Percentiles rank a stretch among this genome's conserved stretches.
phyloP scores from a whole-genome alignment of 2,888 invertebrate species.

The Druceiella hillmani region DNA sequence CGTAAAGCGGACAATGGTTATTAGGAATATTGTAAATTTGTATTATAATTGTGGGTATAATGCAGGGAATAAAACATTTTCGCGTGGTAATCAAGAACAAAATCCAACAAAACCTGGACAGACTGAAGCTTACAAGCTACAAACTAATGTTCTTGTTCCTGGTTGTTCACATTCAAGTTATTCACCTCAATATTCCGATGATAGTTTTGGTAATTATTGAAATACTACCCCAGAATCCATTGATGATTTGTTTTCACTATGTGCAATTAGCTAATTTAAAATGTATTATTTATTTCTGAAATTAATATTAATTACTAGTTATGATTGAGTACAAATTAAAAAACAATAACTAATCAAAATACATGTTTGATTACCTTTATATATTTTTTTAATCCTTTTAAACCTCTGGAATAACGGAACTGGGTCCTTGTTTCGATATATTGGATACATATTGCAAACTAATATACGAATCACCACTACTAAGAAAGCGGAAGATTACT shows the following conservation, averaged over 20 bases:
- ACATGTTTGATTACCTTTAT: conserved; percentile 8
- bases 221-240: conserved; percentile 8
- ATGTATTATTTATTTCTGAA: no score
- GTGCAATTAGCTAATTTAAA: conserved; percentile 8
- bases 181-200: conserved; percentile 9
- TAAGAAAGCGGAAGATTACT: no score
- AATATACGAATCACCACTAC: no score
- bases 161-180: no score
- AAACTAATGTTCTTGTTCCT: conserved; percentile 7
- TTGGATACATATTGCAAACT: conserved; percentile 12
- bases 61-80: conserved; percentile 9
- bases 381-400: conserved; percentile 1
- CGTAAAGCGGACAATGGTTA: conserved; percentile 11
- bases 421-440: conserved; percentile 11
- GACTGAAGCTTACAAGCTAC: conserved; percentile 10
- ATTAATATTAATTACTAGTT: no score
- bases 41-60: conserved; percentile 10
- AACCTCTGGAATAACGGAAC: conserved; percentile 10
- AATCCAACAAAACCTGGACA: conserved; percentile 8
- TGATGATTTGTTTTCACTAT: conserved; percentile 12
- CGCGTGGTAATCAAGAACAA: conserved; percentile 9
- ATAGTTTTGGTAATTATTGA: conserved; percentile 7
- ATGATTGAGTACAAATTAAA: no score
- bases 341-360: conserved; percentile 8
- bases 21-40: conserved; percentile 11